phyloP scores from a whole-genome alignment of 2,113 vertebrate genomes.

The Osmerus eperlanus region DNA sequence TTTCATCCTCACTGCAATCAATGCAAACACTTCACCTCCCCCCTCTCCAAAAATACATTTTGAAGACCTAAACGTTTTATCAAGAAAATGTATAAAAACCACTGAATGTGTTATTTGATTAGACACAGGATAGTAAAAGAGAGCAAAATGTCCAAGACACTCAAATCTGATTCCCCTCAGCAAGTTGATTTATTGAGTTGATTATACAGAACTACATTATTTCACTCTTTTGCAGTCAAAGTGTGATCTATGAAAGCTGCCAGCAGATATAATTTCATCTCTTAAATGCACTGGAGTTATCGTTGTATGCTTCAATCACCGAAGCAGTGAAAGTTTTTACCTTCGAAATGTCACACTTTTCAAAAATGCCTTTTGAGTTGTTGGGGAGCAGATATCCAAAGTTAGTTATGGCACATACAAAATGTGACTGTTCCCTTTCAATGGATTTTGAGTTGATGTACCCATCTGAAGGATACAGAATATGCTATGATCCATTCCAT shows the following conservation, averaged over 20 bases:
- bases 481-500: conserved; percentile 7
- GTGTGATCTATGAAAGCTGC: conserved; percentile 52
- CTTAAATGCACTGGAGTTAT: conserved; percentile 33
- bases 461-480: neutral
- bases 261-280: conserved; percentile 37
- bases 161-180: conserved; percentile 43
- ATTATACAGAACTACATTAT: conserved; percentile 46
- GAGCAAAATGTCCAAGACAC: conserved; percentile 38
- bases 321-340: conserved; percentile 25
- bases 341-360: conserved; percentile 38
- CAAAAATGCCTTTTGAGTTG: conserved; percentile 34
- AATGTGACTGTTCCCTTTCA: conserved; percentile 25
- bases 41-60: conserved; percentile 41
- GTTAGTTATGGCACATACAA: conserved; percentile 42
- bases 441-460: conserved; percentile 41
- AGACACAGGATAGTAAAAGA: conserved; percentile 18
- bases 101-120: conserved; percentile 42
- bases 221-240: conserved; percentile 43
- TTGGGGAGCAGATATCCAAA: conserved; percentile 33
- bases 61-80: conserved; percentile 46
- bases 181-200: conserved; percentile 58
- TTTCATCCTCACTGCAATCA: conserved; percentile 66
- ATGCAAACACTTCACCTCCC: conserved; percentile 55
- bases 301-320: conserved; percentile 27
- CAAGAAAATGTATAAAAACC: conserved; percentile 25